Conservation (phyloP, 2,888 invertebrate species). For the Drosophila stalkeri region DNA sequence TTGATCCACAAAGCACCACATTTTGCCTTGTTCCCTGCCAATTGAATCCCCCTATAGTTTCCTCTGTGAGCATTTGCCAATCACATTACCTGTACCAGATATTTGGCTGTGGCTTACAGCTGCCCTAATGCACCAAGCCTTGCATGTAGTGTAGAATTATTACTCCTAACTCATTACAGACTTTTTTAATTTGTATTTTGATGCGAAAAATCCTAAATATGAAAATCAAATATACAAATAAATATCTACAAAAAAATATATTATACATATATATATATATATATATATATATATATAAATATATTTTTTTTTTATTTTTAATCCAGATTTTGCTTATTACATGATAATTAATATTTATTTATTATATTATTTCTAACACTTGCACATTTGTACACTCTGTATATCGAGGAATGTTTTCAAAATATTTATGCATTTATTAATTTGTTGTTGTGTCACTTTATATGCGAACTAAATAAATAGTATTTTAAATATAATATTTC, state of each 20-base stretch:
- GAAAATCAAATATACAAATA: neutral
- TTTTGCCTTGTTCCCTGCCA: conserved; percentile 8
- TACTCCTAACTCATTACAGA: no score
- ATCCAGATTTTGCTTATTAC: neutral
- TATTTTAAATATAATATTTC: neutral
- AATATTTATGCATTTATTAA: neutral
- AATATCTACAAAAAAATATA: neutral
- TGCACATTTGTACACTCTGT: neutral
- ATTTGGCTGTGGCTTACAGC: conserved; percentile 10
- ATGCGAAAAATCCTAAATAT: no score
- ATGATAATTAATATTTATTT: neutral
- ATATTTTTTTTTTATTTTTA: neutral
- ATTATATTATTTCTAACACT: neutral
- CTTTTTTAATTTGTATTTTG: no score
- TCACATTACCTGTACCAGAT: conserved; percentile 38
- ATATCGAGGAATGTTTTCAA: neutral
- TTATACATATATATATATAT: no score
- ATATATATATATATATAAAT: no score
- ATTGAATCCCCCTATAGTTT: conserved; percentile 19
- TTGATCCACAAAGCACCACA: conserved; percentile 43
- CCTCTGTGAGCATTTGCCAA: conserved; percentile 41
- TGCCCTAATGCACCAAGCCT: neutral
- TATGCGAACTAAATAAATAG: neutral
- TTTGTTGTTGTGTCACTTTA: neutral
- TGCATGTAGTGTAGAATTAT: neutral